Evolutionary conservation across 2,113 vertebrate species (phyloP).

Genomic region (Lagopus muta): DNA sequence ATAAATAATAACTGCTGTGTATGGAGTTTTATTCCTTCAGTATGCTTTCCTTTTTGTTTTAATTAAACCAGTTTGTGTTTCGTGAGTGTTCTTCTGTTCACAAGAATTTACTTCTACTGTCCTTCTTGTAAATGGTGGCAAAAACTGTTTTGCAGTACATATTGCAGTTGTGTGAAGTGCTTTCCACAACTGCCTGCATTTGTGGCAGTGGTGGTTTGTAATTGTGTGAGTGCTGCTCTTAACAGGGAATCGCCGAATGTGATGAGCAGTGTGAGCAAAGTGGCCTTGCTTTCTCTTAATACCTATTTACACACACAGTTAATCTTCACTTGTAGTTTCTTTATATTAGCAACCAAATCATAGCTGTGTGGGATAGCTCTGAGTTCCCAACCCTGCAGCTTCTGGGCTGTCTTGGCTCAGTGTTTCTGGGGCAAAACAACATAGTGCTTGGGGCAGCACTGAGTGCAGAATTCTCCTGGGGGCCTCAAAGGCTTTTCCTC

Average conservation of each 20-base stretch:
- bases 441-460: background rate
- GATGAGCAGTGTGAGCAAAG: background rate
- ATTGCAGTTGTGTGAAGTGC: background rate
- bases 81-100: background rate
- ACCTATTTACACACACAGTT: background rate
- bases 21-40: constrained; percentile 32
- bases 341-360: background rate
- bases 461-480: background rate
- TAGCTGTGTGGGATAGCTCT: background rate
- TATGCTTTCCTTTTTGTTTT: constrained; percentile 41
- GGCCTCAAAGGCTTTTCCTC: accelerated
- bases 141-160: constrained; percentile 60
- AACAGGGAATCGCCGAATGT: background rate
- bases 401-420: background rate
- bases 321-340: background rate
- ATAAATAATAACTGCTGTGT: background rate
- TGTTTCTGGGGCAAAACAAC: accelerated
- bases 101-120: background rate
- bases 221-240: background rate
- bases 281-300: background rate
- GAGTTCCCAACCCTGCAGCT: background rate
- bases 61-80: constrained; percentile 28
- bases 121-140: background rate
- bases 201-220: background rate
- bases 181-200: background rate